phyloP scores from a whole-genome alignment of 1,140 invertebrate genomes.

The Drosophila quadrilineata region DNA sequence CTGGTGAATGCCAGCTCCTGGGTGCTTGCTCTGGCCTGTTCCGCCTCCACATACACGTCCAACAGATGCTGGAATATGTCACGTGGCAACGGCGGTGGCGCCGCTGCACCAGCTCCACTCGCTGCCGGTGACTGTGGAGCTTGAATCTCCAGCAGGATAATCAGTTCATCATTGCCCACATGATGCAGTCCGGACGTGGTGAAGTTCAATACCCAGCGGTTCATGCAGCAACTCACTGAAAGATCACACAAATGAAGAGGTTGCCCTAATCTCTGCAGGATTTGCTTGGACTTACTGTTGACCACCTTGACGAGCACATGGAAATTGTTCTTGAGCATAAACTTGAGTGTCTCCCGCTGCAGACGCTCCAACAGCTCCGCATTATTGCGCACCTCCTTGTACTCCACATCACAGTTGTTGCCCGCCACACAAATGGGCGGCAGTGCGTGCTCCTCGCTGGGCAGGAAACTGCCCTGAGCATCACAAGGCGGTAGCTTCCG shows the following conservation, averaged over 20 bases:
- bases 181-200: constrained; percentile 90
- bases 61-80: constrained; percentile 91
- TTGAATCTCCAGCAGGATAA: constrained; percentile 90
- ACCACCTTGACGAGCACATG: constrained; percentile 90
- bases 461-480: constrained; percentile 84
- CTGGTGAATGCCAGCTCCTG: constrained; percentile 87
- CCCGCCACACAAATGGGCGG: constrained; percentile 82
- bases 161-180: constrained; percentile 93
- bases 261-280: neutral
- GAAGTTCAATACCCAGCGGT: constrained; percentile 90
- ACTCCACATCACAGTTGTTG: constrained; percentile 82
- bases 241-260: neutral
- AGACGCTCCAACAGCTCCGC: constrained; percentile 82
- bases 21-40: constrained; percentile 87
- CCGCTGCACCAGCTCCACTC: too few species aligned
- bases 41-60: constrained; percentile 89
- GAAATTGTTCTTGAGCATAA: constrained; percentile 91
- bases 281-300: constrained; percentile 84
- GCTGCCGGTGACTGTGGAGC: constrained; percentile 79
- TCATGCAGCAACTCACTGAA: constrained; percentile 91
- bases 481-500: constrained; percentile 78
- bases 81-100: constrained; percentile 85
- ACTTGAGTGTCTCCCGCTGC: constrained; percentile 86
- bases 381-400: constrained; percentile 83
- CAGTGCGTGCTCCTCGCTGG: constrained; percentile 82